These are phyloP conservation scores for Periplaneta americana DNA, from an alignment of 1,140 invertebrate genomes.

Conservation along the genomic window DNA sequence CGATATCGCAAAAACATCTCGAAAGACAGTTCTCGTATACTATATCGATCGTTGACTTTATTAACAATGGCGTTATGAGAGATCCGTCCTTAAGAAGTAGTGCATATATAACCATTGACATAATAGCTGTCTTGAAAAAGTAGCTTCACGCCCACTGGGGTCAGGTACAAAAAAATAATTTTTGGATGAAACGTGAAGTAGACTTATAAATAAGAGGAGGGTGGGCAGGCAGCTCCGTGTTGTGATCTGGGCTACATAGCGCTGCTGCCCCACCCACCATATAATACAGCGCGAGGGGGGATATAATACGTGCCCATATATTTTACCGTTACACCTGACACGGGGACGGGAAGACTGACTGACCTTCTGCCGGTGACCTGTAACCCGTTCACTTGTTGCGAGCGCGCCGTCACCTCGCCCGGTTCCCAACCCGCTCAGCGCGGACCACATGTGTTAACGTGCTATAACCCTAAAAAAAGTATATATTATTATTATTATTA, in stretches of 20 bases:
- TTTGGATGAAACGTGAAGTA: background rate
- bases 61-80: too few relatives aligned
- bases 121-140: background rate
- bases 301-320: background rate
- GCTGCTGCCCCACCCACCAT: background rate
- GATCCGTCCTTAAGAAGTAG: too few relatives aligned
- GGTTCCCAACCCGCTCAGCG: background rate
- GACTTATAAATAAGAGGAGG: background rate
- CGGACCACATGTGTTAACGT: too few relatives aligned
- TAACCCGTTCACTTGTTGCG: background rate
- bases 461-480: too few relatives aligned
- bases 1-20: too few relatives aligned
- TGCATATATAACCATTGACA: too few relatives aligned
- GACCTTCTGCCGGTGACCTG: background rate
- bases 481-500: too few relatives aligned
- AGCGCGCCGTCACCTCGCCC: background rate
- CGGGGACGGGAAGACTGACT: background rate
- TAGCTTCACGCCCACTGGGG: background rate
- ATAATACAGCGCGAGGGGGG: background rate
- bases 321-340: background rate
- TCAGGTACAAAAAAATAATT: background rate
- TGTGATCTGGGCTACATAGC: background rate
- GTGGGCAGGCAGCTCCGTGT: background rate
- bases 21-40: too few relatives aligned
- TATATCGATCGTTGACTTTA: too few relatives aligned